These are phyloP conservation scores for Bothrops jararaca DNA, from an alignment of 2,113 vertebrate genomes.

Conservation along the genomic window DNA sequence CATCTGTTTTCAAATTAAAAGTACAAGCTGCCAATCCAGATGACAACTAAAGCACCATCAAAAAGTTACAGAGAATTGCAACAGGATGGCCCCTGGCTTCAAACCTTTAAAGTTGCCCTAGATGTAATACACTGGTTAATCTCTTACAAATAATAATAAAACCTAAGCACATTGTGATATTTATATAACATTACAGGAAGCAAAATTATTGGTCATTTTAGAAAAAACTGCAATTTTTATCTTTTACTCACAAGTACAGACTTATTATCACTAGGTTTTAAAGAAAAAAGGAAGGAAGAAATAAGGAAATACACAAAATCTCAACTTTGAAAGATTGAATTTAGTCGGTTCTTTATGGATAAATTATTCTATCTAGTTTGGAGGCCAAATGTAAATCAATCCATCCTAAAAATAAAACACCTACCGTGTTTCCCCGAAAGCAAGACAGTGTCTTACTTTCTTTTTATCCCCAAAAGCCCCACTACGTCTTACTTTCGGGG, in stretches of 20 bases:
- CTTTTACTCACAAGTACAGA: not conserved
- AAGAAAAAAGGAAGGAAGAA: not conserved
- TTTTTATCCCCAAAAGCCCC: no score
- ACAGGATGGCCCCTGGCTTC: constrained; percentile 18
- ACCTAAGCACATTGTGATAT: not conserved
- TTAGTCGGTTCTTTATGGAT: not conserved
- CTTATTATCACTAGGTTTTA: not conserved
- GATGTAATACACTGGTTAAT: not conserved
- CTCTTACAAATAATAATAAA: not conserved
- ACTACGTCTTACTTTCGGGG: no score
- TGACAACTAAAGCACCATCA: constrained; percentile 38
- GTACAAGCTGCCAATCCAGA: constrained; percentile 12
- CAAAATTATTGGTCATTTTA: not conserved
- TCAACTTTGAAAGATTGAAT: not conserved
- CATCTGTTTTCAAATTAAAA: constrained; percentile 61
- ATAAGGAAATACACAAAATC: not conserved
- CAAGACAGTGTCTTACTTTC: no score
- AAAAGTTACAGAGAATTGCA: constrained; percentile 1
- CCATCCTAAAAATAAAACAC: not conserved
- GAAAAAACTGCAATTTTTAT: not conserved
- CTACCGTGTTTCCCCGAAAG: no score
- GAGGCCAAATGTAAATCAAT: not conserved
- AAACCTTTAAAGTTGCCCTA: constrained; percentile 25
- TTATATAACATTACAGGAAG: not conserved
- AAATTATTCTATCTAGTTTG: not conserved